Evolutionary conservation across 2,113 vertebrate species (phyloP).

Genomic region (Nesogale talazaci): DNA sequence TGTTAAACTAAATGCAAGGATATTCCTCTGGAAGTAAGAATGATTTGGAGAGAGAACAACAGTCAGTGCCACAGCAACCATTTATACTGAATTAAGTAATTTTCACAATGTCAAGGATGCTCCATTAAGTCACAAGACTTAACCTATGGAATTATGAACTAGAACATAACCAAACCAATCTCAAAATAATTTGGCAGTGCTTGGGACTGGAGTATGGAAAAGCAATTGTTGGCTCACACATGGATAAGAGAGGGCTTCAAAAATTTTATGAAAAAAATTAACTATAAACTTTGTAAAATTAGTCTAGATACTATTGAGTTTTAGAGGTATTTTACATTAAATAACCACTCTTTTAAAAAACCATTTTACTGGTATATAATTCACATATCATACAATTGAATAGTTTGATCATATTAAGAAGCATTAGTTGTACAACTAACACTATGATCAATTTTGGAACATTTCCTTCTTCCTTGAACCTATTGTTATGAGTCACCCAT

Average conservation of each 20-base stretch:
- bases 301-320: not conserved
- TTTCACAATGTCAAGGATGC: not conserved
- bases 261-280: no score
- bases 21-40: not conserved
- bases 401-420: no score
- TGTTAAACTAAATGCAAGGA: not conserved
- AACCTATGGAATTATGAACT: conserved; percentile 16
- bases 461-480: no score
- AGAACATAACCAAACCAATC: not conserved
- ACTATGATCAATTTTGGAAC: no score
- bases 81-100: conserved; percentile 26
- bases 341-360: no score
- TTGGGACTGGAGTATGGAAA: not conserved
- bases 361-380: no score
- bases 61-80: not conserved
- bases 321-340: not conserved
- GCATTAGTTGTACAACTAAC: no score
- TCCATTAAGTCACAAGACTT: not conserved
- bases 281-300: no score
- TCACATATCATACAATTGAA: no score
- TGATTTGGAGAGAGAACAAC: not conserved
- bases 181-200: not conserved
- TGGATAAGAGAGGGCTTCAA: not conserved
- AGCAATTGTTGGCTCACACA: not conserved
- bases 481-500: no score